Percentiles rank a stretch among this genome's conserved stretches.
These are phyloP conservation scores for Porites rus DNA, from an alignment of 92 coral and sea anemone species.

Conservation along the genomic window DNA sequence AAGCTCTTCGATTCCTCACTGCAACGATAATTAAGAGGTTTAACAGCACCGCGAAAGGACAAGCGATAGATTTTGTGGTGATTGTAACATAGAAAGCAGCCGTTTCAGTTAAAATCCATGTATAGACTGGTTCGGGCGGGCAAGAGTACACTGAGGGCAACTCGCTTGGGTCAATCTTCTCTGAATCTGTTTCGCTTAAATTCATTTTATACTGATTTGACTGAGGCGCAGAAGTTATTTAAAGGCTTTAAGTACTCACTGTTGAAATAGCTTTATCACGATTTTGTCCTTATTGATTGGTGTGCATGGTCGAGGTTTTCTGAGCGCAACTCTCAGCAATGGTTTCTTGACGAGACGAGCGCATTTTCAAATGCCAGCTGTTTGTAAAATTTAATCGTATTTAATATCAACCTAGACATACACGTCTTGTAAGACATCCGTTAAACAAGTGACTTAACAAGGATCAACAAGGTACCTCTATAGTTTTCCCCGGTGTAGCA, in stretches of 20 bases:
- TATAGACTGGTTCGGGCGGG: not conserved
- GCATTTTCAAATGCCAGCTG: not conserved
- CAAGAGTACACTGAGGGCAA: conserved; percentile 4
- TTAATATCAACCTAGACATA: no score
- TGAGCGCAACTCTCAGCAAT: not conserved
- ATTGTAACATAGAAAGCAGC: not conserved
- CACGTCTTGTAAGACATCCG: not conserved
- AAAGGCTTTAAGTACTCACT: not conserved
- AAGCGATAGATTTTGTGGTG: not conserved
- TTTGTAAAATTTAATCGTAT: no score
- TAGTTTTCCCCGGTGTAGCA: not conserved
- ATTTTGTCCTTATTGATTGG: not conserved
- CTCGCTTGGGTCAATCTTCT: not conserved
- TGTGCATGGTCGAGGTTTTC: not conserved
- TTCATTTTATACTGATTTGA: not conserved
- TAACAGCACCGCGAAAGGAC: not conserved
- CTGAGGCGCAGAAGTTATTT: not conserved
- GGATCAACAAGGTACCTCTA: not conserved
- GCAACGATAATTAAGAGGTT: conserved; percentile 29
- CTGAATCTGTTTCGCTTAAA: not conserved
- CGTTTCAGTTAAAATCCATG: conserved; percentile 15
- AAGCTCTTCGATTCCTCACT: not conserved
- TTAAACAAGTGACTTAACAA: not conserved
- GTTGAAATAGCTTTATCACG: not conserved
- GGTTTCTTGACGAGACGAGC: not conserved